These are phyloP conservation scores for Siderastrea radians DNA, from an alignment of 92 coral and sea anemone genomes.

Conservation along the genomic window DNA sequence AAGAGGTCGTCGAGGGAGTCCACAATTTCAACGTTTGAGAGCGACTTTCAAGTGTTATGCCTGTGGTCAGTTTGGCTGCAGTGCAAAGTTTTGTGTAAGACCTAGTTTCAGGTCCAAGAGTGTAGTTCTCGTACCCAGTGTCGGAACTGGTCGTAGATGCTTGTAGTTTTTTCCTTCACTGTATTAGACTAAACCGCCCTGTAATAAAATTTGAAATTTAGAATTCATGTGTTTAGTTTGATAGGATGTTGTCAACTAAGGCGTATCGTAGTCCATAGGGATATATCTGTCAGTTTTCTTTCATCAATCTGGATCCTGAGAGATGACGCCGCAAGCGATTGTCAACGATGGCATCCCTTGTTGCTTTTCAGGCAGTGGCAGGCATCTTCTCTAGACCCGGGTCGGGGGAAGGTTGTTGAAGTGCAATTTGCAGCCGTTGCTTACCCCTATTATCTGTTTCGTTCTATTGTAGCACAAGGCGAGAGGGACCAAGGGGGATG, in stretches of 20 bases:
- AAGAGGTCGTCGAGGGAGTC: not conserved
- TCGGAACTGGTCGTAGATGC: too few species aligned
- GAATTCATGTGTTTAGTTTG: too few species aligned
- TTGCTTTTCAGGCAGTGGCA: constrained; percentile 9
- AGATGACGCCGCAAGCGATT: constrained; percentile 10
- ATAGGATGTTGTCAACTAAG: too few species aligned
- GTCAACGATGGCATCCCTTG: constrained; percentile 5
- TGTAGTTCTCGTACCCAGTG: not conserved
- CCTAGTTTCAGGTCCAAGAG: not conserved
- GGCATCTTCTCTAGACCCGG: not conserved
- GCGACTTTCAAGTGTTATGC: not conserved
- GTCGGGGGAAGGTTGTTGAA: not conserved
- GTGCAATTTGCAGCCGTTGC: not conserved
- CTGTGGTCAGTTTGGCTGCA: not conserved
- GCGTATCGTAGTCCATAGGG: too few species aligned
- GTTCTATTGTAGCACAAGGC: not conserved
- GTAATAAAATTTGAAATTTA: too few species aligned
- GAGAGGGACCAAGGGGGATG: not conserved
- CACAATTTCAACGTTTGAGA: not conserved
- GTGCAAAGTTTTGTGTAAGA: not conserved
- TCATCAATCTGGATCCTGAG: not conserved
- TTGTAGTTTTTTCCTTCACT: too few species aligned
- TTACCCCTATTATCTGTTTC: not conserved
- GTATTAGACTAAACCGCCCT: too few species aligned
- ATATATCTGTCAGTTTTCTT: too few species aligned